Base-by-base conservation (phyloP, 2,888 invertebrate genomes). In the Noctua janthina region DNA sequence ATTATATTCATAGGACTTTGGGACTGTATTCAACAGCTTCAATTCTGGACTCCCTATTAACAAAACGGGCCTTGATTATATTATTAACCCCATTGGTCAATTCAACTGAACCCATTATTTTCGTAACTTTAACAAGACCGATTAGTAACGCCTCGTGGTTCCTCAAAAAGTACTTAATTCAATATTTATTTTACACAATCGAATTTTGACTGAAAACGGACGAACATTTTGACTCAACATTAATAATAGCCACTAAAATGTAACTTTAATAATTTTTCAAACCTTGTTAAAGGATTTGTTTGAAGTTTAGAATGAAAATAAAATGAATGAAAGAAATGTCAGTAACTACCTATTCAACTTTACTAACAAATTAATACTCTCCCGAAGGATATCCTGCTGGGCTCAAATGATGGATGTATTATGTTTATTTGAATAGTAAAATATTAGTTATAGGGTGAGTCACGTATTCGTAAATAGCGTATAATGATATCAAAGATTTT, bases 381-480 rank as follows among this genome's bases (percentile, higher is more conserved):
- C 76, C 76, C 75, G 59, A 20, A 49, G 35, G 56, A 73, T 77
- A 62, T 80, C 89, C 89, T 84, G 90, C 89, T 90, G 89, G 7
- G 89, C 17, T 59, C 59, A 70, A 83, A 77, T 88, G 84, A 87
- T 88, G 82, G 72, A 88, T 88, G 78, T 20, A 75, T 80, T 88
- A 74, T 85, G 76, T 81, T 84, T 83, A 79, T 82, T 76, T 87
- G 74, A 85, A 88, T 85, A n/a, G 90, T 78, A 79, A 89, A 88
- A 82, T 90, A 87, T 88, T 81, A 77, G 59, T 39, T 51, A 17
- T 79, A 70, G 88, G 87, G 87, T 81, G 72, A 80, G 71, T 82
- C 79, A 85, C 84, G 76, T 76, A 84, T 68, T 77, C 20, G 56
- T 76, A 78, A 81, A 67, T 74, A 80, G n/a, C 56, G 68, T 64